phyloP scores from a whole-genome alignment of 2,888 invertebrate species.

The Dynastes tityus region DNA sequence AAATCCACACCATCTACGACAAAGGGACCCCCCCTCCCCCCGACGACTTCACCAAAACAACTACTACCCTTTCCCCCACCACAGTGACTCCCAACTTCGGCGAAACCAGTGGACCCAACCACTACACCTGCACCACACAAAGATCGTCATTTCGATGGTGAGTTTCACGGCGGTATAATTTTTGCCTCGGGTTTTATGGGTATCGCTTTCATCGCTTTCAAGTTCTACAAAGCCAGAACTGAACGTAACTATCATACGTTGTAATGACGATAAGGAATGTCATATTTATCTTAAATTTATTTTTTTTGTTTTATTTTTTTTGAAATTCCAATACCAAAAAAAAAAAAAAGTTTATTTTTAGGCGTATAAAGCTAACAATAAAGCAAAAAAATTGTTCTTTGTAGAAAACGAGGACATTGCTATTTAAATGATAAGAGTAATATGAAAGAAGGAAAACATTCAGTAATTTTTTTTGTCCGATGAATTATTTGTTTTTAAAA shows the following conservation, averaged over 20 bases:
- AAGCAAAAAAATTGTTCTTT: not conserved
- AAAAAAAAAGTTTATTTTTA: too few relatives aligned
- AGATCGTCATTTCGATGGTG: conserved; percentile 79
- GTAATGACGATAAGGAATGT: conserved; percentile 71
- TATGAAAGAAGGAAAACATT: too few relatives aligned
- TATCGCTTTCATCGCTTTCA: conserved; percentile 87
- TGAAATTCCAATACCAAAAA: too few relatives aligned
- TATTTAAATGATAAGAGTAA: not conserved
- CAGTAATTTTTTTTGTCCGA: too few relatives aligned
- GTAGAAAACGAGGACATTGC: not conserved
- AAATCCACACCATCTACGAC: not conserved
- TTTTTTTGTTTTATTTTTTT: not conserved
- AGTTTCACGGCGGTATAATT: conserved; percentile 90
- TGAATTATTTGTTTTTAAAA: too few relatives aligned
- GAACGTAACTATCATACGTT: conserved; percentile 92
- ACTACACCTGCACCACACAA: conserved; percentile 58
- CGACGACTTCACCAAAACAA: not conserved
- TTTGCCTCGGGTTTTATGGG: conserved; percentile 86
- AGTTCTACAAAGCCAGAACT: conserved; percentile 89
- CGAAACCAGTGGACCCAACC: conserved; percentile 53
- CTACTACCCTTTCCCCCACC: conserved; percentile 29
- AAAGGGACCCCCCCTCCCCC: too few relatives aligned
- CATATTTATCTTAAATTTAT: not conserved
- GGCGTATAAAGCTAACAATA: too few relatives aligned
- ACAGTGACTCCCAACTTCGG: conserved; percentile 54